Conservation (phyloP, 2,113 vertebrate species). For the Cairina moschata region DNA sequence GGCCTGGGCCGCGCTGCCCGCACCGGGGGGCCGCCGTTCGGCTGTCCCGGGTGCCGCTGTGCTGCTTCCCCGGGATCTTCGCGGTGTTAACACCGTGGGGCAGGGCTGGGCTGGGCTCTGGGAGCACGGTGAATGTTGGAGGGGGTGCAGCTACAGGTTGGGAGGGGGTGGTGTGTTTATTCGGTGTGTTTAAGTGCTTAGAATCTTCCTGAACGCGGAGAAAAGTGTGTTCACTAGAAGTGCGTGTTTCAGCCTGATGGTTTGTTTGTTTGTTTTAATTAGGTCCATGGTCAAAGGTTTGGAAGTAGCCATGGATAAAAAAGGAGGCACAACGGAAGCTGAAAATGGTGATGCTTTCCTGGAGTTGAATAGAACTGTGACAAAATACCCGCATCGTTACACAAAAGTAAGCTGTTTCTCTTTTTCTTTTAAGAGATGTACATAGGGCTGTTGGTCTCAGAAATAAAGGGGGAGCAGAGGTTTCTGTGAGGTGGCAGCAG, state of each 20-base stretch:
- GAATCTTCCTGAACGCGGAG: fast-evolving
- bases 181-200: fast-evolving
- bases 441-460: fast-evolving
- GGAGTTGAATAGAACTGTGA: slow-evolving; percentile 74
- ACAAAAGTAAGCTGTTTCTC: slow-evolving; percentile 83
- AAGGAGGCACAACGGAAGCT: slow-evolving; percentile 77
- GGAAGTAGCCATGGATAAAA: slow-evolving; percentile 88
- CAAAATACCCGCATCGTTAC: slow-evolving; percentile 85
- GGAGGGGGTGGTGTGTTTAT: neutral
- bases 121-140: fast-evolving
- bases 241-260: fast-evolving
- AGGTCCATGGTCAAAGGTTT: slow-evolving; percentile 55
- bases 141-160: neutral
- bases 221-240: neutral
- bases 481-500: neutral
- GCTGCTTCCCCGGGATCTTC: fast-evolving
- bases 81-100: neutral
- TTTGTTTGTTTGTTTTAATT: neutral
- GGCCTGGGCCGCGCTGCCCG: neutral
- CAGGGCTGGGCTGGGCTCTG: neutral
- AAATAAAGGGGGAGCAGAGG: neutral
- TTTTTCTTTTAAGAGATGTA: neutral
- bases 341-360: slow-evolving; percentile 82
- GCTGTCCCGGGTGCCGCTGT: neutral
- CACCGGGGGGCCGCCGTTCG: neutral